Percentiles rank a stretch among this genome's conserved stretches.
These are phyloP conservation scores for Butorides virescens DNA, from an alignment of 2,113 vertebrate genomes.

Conservation along the genomic window DNA sequence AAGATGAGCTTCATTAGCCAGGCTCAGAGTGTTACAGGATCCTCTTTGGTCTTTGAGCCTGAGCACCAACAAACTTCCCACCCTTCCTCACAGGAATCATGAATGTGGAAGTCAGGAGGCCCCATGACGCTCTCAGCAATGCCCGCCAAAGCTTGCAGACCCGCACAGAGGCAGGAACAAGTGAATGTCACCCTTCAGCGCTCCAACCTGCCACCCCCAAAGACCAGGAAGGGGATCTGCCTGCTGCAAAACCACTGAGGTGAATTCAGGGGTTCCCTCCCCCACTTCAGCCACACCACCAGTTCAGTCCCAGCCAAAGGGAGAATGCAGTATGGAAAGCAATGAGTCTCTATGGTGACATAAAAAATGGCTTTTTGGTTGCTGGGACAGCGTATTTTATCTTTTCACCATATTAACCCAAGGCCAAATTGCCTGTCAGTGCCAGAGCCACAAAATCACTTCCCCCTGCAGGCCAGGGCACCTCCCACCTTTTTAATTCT, in stretches of 20 bases:
- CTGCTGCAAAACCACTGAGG: background rate
- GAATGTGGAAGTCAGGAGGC: rapidly evolving
- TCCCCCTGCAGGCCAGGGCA: background rate
- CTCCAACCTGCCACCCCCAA: background rate
- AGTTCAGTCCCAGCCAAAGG: background rate
- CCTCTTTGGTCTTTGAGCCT: background rate
- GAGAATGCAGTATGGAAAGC: rapidly evolving
- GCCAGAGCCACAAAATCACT: background rate
- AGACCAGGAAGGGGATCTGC: background rate
- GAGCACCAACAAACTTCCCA: background rate
- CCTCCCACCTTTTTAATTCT: background rate
- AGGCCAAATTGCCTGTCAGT: background rate
- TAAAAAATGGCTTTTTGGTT: rapidly evolving
- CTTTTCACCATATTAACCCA: background rate
- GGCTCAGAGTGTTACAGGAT: background rate
- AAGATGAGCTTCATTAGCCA: background rate
- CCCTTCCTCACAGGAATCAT: background rate
- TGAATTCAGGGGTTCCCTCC: background rate
- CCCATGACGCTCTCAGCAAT: rapidly evolving
- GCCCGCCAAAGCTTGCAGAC: background rate
- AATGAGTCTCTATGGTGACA: rapidly evolving
- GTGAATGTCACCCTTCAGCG: background rate
- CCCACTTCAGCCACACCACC: background rate
- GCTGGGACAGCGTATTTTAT: background rate
- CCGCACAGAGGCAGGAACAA: rapidly evolving